phyloP scores from a whole-genome alignment of 2,113 vertebrate species.

The Ibidorhyncha struthersii region DNA sequence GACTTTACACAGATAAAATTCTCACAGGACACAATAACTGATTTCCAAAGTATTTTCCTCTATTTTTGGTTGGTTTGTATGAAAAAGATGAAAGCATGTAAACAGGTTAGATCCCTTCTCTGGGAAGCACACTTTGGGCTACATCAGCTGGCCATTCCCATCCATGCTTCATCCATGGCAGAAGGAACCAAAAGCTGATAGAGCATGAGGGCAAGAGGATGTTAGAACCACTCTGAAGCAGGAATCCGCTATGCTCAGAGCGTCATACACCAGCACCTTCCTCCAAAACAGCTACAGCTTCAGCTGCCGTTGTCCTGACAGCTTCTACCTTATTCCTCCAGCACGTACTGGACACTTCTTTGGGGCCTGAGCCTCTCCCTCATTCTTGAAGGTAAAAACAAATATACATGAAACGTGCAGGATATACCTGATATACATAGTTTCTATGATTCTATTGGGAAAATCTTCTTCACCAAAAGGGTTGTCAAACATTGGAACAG shows the following conservation, averaged over 20 bases:
- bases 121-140: not conserved
- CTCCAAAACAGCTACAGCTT: not conserved
- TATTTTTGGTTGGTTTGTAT: not conserved
- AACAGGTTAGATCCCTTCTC: not conserved
- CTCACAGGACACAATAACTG: not conserved
- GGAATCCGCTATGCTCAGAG: rapidly evolving
- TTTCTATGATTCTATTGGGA: too few relatives aligned
- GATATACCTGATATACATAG: too few relatives aligned
- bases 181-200: not conserved
- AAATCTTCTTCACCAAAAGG: too few relatives aligned
- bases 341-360: rapidly evolving
- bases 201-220: not conserved
- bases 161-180: not conserved
- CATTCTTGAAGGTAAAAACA: not conserved
- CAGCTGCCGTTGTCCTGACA: not conserved
- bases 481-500: too few relatives aligned
- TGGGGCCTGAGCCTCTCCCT: not conserved
- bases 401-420: not conserved
- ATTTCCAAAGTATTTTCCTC: not conserved
- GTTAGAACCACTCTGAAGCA: not conserved
- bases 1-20: not conserved
- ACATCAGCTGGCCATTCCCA: not conserved
- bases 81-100: not conserved
- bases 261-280: not conserved
- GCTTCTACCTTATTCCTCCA: not conserved